Evolutionary conservation across 2,888 invertebrate genomes (phyloP), one percentile per base, ranked within the genome.

Genomic region (Ischnus inquisitorius): DNA sequence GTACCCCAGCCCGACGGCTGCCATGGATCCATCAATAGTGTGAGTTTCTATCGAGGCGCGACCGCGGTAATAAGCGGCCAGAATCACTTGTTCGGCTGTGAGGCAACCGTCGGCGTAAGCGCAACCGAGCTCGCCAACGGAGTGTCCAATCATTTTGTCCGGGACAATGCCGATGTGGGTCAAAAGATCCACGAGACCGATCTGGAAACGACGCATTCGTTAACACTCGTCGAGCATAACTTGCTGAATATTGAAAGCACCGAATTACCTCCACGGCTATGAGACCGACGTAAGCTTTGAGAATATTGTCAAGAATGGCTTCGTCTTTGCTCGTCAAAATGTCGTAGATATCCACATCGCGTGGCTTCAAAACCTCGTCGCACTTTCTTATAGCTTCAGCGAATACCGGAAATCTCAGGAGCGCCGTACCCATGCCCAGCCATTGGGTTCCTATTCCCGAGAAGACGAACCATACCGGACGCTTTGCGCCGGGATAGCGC

Each of bases 401-500:
- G 92, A 97, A 97, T 16, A 95, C 93, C 16, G 96, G 96, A 16
- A 97, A 92, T 83, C 94, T 92, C 95, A 97, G 95, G 85, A 97
- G 93, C 65, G 95, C 95, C 19, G 94, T 94, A 3, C 97, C 98
- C 97, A 98, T 98, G 85, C 96, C 96, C 12, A 96, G 94, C 98
- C 98, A 98, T 90, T 98, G 97, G 0, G 97, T 96, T 1, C 98
- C 97, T 97, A 98, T 97, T 43, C 98, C 98, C 74, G 98, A 97
- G 94, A 98, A 98, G 57, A 98, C 96, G 94, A 97, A 98, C 96
- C 98, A 98, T 0, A 98, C 94, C 1, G 98, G 97, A 0, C 96
- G 95, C 75, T 95, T 95, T 0, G 95, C 94, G 0, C 96, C 96
- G 0, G 95, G 94, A 91, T 95, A 95, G 92, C 96, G 95, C 87